Evolutionary conservation across 2,113 vertebrate genomes (phyloP).

Genomic region (Halichoerus grypus): DNA sequence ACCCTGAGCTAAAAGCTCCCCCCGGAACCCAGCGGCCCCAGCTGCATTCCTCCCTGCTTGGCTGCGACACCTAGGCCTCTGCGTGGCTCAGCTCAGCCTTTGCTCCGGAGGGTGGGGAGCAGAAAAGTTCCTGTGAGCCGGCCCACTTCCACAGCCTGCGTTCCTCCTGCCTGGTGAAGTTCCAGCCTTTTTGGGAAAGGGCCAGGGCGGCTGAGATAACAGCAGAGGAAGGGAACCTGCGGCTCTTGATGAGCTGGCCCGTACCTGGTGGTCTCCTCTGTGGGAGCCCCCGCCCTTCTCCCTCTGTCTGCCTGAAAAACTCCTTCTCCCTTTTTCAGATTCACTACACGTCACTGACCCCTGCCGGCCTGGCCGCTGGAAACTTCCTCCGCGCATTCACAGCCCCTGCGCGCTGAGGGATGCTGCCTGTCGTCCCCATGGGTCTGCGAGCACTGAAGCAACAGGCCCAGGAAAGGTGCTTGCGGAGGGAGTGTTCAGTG

Average conservation of each 20-base stretch:
- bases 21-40: background rate
- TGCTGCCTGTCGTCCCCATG: rapidly evolving
- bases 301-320: background rate
- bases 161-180: background rate
- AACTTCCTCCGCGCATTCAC: background rate
- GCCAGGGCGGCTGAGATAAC: background rate
- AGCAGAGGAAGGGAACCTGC: background rate
- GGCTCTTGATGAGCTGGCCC: rapidly evolving
- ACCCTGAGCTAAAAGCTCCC: background rate
- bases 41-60: background rate
- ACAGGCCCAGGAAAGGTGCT: background rate
- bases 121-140: background rate
- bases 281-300: rapidly evolving
- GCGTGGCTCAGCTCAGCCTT: background rate
- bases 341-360: background rate
- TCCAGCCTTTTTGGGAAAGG: background rate
- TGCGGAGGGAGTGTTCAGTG: background rate
- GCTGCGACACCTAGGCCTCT: background rate
- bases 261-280: background rate
- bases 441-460: background rate
- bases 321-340: background rate
- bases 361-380: background rate
- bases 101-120: background rate
- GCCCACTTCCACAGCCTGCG: background rate
- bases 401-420: background rate